Base-by-base conservation (phyloP, 2,888 invertebrate genomes). In the Copidosoma aretas region DNA sequence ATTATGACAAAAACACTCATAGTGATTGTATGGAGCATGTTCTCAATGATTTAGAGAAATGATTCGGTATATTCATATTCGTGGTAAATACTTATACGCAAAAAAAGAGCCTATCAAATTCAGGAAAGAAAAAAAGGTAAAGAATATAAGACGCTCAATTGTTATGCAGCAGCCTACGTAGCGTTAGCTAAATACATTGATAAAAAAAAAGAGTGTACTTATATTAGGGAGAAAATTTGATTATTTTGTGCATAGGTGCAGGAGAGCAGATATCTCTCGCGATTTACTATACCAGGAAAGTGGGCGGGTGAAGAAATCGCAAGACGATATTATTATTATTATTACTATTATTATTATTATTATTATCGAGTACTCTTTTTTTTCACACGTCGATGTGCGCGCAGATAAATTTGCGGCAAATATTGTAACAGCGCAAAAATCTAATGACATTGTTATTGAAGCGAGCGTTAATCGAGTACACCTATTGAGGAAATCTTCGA, bases 351-450 rank as follows among this genome's bases (percentile, higher is more conserved):
- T n/a, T 32, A 32, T 32, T 32, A 8, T 32, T 32, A 32, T 32
- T 32, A 8, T 57, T 57, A n/a, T n/a, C n/a, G n/a, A n/a, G n/a
- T 39, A 8, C 25, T 32, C 8, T n/a, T 25, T 22, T 57, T 57
- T 25, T 22, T 43, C 46, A 43, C 69, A 65, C 67, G 4, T 32
- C 32, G 32, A 32, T 32, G 3, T 46, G 12, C 4, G 43, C 14
- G 43, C 43, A 46, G 43, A 46, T 46, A 46, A 46, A 8, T 46
- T 46, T 17, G 17, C 14, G 12, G 4, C 43, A 46, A 46, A 46
- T 12, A 46, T 46, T 46, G 14, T 12, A 46, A 46, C 41, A 41
- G 41, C 41, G 10, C 41, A 41, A 14, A 41, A 41, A 41, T 8
- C 41, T 41, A 12, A 12, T 12, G 17, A 46, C 43, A 12, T 46